phyloP scores from a whole-genome alignment of 2,797 vertebrate genomes.

The Rhinogobio ventralis region DNA sequence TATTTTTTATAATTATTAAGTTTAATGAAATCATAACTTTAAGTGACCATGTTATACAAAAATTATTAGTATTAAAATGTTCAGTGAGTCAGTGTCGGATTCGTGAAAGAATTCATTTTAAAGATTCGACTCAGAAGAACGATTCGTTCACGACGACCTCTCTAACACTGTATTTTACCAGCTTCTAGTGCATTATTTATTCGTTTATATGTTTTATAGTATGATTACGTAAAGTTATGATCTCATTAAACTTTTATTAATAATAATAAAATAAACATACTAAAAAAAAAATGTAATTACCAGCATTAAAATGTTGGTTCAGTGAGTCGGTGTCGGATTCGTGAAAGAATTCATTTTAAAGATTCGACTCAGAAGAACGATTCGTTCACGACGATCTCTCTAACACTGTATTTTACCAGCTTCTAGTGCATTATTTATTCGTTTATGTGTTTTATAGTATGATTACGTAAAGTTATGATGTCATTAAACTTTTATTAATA shows the following conservation, averaged over 20 bases:
- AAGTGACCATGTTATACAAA: too few relatives aligned
- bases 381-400: background rate
- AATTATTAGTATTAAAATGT: background rate
- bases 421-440: background rate
- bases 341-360: background rate
- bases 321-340: background rate
- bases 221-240: background rate
- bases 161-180: background rate
- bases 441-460: background rate
- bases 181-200: background rate
- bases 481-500: background rate
- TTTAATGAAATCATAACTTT: too few relatives aligned
- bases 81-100: background rate
- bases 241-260: background rate
- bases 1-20: too few relatives aligned
- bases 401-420: background rate
- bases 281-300: background rate
- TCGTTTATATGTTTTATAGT: background rate
- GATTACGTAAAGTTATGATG: background rate
- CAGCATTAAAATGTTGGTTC: background rate
- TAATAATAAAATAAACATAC: background rate
- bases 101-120: background rate
- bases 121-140: background rate
- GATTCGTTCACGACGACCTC: background rate
- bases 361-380: background rate